Conservation (phyloP, 2,113 vertebrate species). For the Pagrus major region DNA sequence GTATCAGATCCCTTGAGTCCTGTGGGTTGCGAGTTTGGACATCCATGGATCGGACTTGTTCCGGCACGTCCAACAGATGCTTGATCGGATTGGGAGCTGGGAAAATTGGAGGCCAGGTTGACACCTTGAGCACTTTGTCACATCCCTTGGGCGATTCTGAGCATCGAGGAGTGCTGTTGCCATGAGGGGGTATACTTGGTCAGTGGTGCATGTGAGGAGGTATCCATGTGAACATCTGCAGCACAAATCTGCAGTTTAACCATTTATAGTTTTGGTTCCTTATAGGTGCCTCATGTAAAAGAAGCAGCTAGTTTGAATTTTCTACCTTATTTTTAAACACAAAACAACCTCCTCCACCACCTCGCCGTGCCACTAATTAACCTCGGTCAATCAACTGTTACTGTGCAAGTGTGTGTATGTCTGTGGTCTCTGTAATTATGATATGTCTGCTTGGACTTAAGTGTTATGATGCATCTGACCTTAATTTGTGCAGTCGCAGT, state of each 20-base stretch:
- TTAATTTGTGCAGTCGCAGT: not conserved
- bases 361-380: not conserved
- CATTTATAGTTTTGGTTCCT: not conserved
- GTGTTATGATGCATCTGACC: not conserved
- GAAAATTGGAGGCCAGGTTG: too few species aligned
- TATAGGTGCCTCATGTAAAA: not conserved
- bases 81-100: too few species aligned
- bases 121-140: too few species aligned
- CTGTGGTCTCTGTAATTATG: conserved; percentile 1
- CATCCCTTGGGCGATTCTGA: too few species aligned
- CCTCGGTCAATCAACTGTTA: not conserved
- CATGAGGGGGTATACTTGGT: too few species aligned
- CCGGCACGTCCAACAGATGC: too few species aligned
- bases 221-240: too few species aligned
- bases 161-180: too few species aligned
- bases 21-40: too few species aligned
- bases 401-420: not conserved
- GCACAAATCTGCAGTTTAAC: not conserved
- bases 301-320: not conserved
- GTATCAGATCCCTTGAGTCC: too few species aligned
- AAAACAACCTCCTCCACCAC: not conserved
- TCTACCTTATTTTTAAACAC: not conserved
- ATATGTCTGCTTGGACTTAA: not conserved
- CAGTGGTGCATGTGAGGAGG: too few species aligned
- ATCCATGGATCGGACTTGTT: too few species aligned